Evolutionary conservation across 1,140 invertebrate species (phyloP), one percentile per base, ranked within the genome.

Genomic region (Drosophila erecta): DNA sequence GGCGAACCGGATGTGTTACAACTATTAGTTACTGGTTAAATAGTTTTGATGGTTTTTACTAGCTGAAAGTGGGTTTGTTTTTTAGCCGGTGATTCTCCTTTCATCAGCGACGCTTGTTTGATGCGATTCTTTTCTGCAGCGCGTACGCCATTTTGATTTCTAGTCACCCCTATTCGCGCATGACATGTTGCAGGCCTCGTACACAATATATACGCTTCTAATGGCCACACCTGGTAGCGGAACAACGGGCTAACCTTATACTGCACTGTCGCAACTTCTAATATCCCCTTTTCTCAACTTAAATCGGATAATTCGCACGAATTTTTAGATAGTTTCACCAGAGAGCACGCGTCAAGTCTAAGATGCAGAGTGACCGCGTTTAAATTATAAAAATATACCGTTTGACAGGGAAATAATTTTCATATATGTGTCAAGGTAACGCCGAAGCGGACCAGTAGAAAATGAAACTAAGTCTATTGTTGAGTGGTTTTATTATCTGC

Each of bases 111-210:
- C 43, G 64, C 43, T 44, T 38, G 35, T 33, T 33, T 22, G 15
- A 41, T 30, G 30, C 30, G 30, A 30, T 30, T 30, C 47, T 51
- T 77, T 79, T 85, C 74, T 41, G 72, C 74, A 71, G 11, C 40
- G 71, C 59, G 81, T 76, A 73, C 81, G 81, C 81, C 81, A 86
- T 86, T 81, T 86, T 86, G 81, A 46, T 81, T 86, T 86, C 81
- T 27, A 24, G 47, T 59, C 54, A 59, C 54, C 57, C 44, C 43
- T 35, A 47, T 43, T 49, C 33, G 50, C 35, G 22, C 17, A 60
- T 47, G 27, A 3, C 35, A 6, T 57, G 64, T 40, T 27, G 22
- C 12, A 37, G 27, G 8, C 24, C 40, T 54, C 44, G 38, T 10
- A 3, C 22, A n/a, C 1, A 51, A 17, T 44, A 41, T 71, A 15